Evolutionary conservation across 1,140 invertebrate genomes (phyloP).

Genomic region (Caerostris darwini): DNA sequence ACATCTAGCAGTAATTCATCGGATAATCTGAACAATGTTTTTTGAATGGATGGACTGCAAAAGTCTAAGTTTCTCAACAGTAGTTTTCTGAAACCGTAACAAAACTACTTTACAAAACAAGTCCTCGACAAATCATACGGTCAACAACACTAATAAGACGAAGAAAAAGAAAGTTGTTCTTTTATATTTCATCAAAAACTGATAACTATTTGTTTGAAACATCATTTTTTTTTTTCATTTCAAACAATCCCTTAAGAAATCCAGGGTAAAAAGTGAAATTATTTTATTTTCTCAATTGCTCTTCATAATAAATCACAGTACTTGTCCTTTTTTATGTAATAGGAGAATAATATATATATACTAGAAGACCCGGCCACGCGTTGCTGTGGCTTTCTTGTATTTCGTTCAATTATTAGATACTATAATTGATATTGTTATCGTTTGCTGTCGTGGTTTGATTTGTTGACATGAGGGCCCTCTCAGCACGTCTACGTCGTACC

Average conservation of each 20-base stretch:
- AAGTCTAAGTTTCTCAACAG: not conserved
- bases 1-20: not conserved
- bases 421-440: too few relatives aligned
- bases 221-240: not conserved
- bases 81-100: not conserved
- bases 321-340: too few relatives aligned
- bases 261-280: not conserved
- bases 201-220: not conserved
- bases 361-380: too few relatives aligned
- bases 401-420: too few relatives aligned
- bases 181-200: not conserved
- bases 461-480: too few relatives aligned
- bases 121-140: not conserved
- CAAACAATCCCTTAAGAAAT: not conserved
- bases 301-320: too few relatives aligned
- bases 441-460: too few relatives aligned
- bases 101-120: not conserved
- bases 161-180: not conserved
- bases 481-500: too few relatives aligned
- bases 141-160: not conserved
- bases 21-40: not conserved
- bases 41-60: not conserved
- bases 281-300: too few relatives aligned
- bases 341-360: too few relatives aligned
- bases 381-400: too few relatives aligned